Evolutionary conservation across 2,113 vertebrate species (phyloP), one percentile per base, ranked within the genome.

Genomic region (Pseudopodoces humilis): DNA sequence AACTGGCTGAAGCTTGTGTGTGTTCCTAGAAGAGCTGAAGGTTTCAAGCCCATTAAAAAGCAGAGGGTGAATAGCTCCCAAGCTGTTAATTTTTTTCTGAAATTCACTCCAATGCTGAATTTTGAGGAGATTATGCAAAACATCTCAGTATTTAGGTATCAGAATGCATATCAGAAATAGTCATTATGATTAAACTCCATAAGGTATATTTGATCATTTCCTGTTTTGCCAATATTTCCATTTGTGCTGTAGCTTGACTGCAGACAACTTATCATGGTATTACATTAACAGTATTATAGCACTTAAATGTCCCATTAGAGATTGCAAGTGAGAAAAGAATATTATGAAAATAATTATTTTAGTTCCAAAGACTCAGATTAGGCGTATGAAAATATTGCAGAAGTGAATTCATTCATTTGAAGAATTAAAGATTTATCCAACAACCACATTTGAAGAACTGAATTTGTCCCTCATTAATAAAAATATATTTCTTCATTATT

Each of bases 151-250:
- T 75, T 90, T 77, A 90, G 49, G 65, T 94, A 95, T 92, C 83
- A 90, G 92, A 95, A 97, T 55, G 50, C 46, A n/a, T 53, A 80
- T 77, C 67, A 88, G 83, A 88, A 93, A 90, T 37, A 90, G 33
- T 68, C 7, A 84, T 89, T 86, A 53, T 21, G n/a, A 31, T 18
- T 75, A 30, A 87, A 87, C 49, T 85, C 60, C 50, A 18, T 62
- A 59, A 75, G 15, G 27, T 60, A n/a, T 78, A 93, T 88, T 90
- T 94, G 49, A 95, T 95, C 37, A 47, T 90, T 91, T 91, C 44
- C 55, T 71, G 11, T 55, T 58, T 88, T 74, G 65, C 28, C 35
- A 75, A 83, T 50, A 31, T 69, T 64, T 85, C 28, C 28, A 43
- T 62, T 92, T 94, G 22, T 44, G 15, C 25, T 80, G 16, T 71